Evolutionary conservation across 2,888 invertebrate species (phyloP).

Genomic region (Blomia tropicalis): DNA sequence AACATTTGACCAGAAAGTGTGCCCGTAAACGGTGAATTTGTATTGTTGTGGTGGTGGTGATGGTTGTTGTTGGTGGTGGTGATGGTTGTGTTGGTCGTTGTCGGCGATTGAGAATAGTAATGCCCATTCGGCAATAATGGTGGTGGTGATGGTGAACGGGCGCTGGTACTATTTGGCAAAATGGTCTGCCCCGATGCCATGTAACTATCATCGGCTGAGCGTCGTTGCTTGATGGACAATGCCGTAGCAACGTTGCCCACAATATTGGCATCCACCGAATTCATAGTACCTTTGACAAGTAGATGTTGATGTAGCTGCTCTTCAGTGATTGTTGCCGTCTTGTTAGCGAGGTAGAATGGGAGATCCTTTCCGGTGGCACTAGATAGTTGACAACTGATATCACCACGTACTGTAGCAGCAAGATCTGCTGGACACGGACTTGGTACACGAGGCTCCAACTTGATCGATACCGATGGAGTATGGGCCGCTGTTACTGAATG

Average conservation of each 20-base stretch:
- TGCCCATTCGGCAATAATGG: background rate
- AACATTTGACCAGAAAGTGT: background rate
- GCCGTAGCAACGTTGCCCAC: background rate
- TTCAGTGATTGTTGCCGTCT: background rate
- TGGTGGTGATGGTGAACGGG: background rate
- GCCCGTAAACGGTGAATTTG: background rate
- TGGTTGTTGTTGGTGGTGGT: background rate
- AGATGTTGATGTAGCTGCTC: background rate
- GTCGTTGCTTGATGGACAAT: constrained; percentile 2
- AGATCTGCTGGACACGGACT: constrained; percentile 10
- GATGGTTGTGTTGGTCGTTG: background rate
- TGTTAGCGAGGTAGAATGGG: background rate
- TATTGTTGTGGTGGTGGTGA: background rate
- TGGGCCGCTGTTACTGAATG: background rate
- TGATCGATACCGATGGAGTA: background rate
- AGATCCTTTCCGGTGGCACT: constrained; percentile 1
- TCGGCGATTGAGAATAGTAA: background rate
- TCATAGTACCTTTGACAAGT: background rate
- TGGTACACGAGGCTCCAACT: constrained; percentile 10
- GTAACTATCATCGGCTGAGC: background rate
- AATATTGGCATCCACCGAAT: background rate
- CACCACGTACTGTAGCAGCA: background rate
- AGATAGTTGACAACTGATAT: too few relatives aligned
- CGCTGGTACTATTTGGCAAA: background rate
- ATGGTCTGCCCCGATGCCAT: background rate